Conservation (phyloP, 2,888 invertebrate species). For the Chorisops tibialis region DNA sequence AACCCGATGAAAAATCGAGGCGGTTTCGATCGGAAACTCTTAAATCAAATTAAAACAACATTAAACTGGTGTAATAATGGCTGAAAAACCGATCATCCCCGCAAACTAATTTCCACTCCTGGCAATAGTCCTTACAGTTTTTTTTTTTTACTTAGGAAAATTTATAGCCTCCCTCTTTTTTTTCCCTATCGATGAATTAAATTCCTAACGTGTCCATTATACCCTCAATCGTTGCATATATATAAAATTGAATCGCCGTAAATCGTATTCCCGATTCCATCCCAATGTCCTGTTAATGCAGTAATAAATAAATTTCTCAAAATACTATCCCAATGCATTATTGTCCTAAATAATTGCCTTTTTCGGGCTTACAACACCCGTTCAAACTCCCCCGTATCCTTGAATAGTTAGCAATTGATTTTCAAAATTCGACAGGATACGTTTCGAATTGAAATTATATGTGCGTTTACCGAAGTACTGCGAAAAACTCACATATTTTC, state of each 20-base stretch:
- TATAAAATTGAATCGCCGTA: neutral
- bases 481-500: constrained; percentile 4
- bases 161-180: constrained; percentile 18
- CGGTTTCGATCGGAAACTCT: neutral
- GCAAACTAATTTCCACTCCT: neutral
- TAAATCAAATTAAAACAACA: constrained; percentile 23
- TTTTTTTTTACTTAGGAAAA: constrained; percentile 8
- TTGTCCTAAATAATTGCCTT: constrained; percentile 19
- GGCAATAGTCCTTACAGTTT: neutral
- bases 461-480: too few relatives aligned
- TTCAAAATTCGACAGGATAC: constrained; percentile 8
- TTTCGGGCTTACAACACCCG: neutral
- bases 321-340: constrained; percentile 20
- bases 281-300: constrained; percentile 10
- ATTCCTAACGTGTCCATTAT: constrained; percentile 20
- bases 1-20: too few relatives aligned
- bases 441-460: neutral
- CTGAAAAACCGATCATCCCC: constrained; percentile 2
- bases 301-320: constrained; percentile 16
- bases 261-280: constrained; percentile 14
- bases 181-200: constrained; percentile 17
- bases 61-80: constrained; percentile 10
- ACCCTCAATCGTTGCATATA: neutral
- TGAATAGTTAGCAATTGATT: constrained; percentile 5
- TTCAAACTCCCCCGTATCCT: neutral